Evolutionary conservation across 2,113 vertebrate species (phyloP).

Genomic region (Phoenicopterus ruber): DNA sequence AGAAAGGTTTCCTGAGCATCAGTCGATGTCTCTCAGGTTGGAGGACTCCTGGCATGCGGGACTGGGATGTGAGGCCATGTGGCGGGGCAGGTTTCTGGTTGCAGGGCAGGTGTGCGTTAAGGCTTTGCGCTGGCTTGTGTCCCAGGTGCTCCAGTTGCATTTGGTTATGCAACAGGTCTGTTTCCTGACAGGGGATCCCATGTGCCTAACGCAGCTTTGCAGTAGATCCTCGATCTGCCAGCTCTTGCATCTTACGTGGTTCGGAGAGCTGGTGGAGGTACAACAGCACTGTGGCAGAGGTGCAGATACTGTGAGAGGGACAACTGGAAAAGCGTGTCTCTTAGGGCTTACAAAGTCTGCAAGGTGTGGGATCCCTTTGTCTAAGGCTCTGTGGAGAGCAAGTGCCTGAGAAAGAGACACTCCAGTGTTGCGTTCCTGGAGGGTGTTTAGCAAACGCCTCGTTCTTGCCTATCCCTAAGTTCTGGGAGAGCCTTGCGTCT

Average conservation of each 20-base stretch:
- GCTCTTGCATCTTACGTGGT: not conserved
- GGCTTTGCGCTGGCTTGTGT: not conserved
- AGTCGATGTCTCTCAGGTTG: not conserved
- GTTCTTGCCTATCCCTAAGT: not conserved
- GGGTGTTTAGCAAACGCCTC: not conserved
- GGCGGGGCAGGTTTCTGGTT: not conserved
- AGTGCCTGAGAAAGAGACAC: not conserved
- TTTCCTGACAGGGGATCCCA: not conserved
- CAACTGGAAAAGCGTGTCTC: not conserved
- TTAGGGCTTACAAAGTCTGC: not conserved
- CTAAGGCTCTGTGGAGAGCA: not conserved
- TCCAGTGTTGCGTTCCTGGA: not conserved
- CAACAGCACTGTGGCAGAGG: not conserved
- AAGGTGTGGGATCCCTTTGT: not conserved
- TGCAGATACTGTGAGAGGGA: not conserved
- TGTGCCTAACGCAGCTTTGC: not conserved
- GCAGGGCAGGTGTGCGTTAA: not conserved
- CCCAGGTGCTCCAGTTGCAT: not conserved
- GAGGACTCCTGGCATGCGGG: not conserved
- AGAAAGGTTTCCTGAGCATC: not conserved
- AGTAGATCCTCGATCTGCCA: not conserved
- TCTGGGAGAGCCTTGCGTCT: not conserved
- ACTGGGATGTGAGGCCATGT: not conserved
- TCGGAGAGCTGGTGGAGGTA: not conserved
- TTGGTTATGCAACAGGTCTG: not conserved